phyloP scores from a whole-genome alignment of 2,113 vertebrate species.

The Odontesthes bonariensis region DNA sequence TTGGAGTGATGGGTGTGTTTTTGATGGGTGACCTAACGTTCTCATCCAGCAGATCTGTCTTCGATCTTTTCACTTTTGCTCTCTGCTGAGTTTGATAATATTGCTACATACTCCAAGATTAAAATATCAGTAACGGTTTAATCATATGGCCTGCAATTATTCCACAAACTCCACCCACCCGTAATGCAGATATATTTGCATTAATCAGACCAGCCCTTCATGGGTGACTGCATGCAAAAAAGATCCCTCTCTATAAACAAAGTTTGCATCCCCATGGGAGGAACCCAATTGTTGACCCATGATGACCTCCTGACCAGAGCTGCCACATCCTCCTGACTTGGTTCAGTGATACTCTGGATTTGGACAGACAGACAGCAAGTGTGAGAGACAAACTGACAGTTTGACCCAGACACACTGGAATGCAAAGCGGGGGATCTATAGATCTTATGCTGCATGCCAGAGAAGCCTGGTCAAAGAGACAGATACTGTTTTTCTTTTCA shows the following conservation, averaged over 20 bases:
- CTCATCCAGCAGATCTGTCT: slow-evolving; percentile 30
- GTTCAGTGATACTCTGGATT: slow-evolving; percentile 54
- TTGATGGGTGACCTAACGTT: slow-evolving; percentile 55
- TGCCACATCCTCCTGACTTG: slow-evolving; percentile 69
- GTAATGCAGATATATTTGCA: slow-evolving; percentile 52
- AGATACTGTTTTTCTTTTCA: slow-evolving; percentile 46
- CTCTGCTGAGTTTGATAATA: slow-evolving; percentile 16
- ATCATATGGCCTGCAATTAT: slow-evolving; percentile 42
- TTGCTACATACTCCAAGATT: background rate
- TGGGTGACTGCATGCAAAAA: slow-evolving; percentile 47
- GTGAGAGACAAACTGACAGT: slow-evolving; percentile 63
- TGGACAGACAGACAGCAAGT: slow-evolving; percentile 59
- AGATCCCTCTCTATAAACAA: slow-evolving; percentile 61
- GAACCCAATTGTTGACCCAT: slow-evolving; percentile 71
- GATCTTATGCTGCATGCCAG: slow-evolving; percentile 51
- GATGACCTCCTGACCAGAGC: slow-evolving; percentile 74
- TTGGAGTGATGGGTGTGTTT: slow-evolving; percentile 66
- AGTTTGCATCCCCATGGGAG: slow-evolving; percentile 52
- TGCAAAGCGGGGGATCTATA: slow-evolving; percentile 67
- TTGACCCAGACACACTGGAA: slow-evolving; percentile 74
- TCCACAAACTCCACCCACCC: background rate
- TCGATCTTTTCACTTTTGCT: slow-evolving; percentile 34
- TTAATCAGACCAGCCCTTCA: slow-evolving; percentile 62
- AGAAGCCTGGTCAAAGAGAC: slow-evolving; percentile 54
- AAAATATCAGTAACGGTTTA: slow-evolving; percentile 14